Evolutionary conservation across 1,140 invertebrate genomes (phyloP), one percentile per base, ranked within the genome.

Genomic region (Sitodiplosis mosellana): DNA sequence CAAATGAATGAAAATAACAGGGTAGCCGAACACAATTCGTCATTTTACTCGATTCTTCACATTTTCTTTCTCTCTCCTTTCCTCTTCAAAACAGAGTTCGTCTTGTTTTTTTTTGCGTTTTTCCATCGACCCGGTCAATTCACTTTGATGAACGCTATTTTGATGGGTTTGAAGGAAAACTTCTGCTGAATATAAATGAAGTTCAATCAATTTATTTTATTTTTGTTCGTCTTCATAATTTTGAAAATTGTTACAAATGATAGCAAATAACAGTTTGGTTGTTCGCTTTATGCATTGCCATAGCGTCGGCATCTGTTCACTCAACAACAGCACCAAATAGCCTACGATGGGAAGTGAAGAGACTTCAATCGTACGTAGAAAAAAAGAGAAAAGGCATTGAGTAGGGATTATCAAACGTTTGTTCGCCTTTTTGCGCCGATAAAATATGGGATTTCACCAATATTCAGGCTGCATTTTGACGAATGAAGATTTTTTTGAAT

Each of bases 1-100:
- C 61, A 63, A 63, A 63, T 63, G 61, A 63, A 63, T 52, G 56
- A 54, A 63, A 63, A 63, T 63, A 63, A 63, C 60, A 63, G 61
- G 61, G 61, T 63, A 59, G 58, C 20, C 37, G 47, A 5, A 27
- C 15, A 27, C 27, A 42, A 62, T 60, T 60, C 58, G 54, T 63
- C 57, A 61, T 63, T 61, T 63, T 11, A 45, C 10, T 27, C 41
- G 14, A 40, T 40, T 40, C 17, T 40, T 40, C 17, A 15, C 37
- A 6, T 15, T 40, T 18, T 40, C 12, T 14, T 40, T 14, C 14
- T 15, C 17, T 10, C 34, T 36, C n/a, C 34, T 36, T 36, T n/a
- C n/a, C 15, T 19, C 3, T 22, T 21, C 8, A 44, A 44, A 20
- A 44, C n/a, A n/a, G 17, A 38, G 12, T 17, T 14, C n/a, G n/a